A percentile compares a stretch with the other conserved stretches of the same genome.
Conservation (phyloP, 2,113 vertebrate genomes). For the Amphiprion ocellaris region DNA sequence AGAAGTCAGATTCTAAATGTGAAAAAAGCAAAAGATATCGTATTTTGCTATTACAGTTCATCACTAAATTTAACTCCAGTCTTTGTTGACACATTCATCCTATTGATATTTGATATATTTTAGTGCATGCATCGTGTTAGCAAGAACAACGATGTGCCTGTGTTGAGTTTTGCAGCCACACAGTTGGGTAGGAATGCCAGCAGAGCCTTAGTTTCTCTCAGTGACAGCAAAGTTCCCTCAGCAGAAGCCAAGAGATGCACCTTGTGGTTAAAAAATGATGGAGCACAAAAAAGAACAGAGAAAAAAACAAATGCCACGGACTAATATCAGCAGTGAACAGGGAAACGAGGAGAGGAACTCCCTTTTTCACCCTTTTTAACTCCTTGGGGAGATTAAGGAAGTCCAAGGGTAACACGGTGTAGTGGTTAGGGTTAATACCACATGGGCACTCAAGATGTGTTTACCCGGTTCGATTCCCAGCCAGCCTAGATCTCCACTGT, state of each 20-base stretch:
- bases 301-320: constrained; percentile 1
- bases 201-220: background rate
- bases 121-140: background rate
- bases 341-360: background rate
- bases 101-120: background rate
- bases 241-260: constrained; percentile 4
- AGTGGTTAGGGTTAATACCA: too few relatives aligned
- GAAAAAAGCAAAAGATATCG: background rate
- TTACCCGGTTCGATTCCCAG: too few relatives aligned
- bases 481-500: too few relatives aligned
- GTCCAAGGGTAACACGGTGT: too few relatives aligned
- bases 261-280: background rate
- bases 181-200: background rate
- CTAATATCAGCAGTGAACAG: background rate
- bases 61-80: background rate
- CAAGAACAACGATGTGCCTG: background rate
- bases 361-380: too few relatives aligned
- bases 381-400: too few relatives aligned
- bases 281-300: background rate
- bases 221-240: constrained; percentile 20
- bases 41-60: background rate
- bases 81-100: background rate
- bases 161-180: background rate
- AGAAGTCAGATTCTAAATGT: background rate
- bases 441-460: too few relatives aligned